Conservation (phyloP, 2,888 invertebrate species). For the Drosophila rubida region DNA sequence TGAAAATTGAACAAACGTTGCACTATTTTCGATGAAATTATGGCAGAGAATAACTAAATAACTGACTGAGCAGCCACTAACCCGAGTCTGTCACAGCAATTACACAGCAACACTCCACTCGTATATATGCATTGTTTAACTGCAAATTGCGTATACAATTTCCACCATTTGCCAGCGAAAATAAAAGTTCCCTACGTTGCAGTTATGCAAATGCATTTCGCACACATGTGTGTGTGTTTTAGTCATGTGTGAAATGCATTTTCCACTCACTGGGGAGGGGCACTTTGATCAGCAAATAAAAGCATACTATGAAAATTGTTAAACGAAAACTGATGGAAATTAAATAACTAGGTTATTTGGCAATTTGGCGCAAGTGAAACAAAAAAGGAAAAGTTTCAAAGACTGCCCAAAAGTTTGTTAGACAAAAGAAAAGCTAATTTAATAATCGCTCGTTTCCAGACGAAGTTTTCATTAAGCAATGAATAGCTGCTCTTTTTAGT, state of each 20-base stretch:
- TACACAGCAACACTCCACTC: not conserved
- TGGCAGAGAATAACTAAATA: conserved; percentile 9
- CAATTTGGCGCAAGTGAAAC: not conserved
- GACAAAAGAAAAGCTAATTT: conserved; percentile 28
- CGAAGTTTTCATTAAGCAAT: conserved; percentile 15
- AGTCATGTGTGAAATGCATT: conserved; percentile 12
- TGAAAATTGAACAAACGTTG: conserved; percentile 8
- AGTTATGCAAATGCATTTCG: conserved; percentile 61
- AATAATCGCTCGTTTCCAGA: conserved; percentile 24
- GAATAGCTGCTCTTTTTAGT: conserved; percentile 11
- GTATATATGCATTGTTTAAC: conserved; percentile 36
- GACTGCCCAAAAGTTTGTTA: conserved; percentile 8
- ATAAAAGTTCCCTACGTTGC: conserved; percentile 34
- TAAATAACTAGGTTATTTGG: not conserved
- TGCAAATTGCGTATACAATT: conserved; percentile 56
- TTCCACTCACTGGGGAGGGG: not conserved
- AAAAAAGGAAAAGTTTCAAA: conserved; percentile 13
- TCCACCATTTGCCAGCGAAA: conserved; percentile 29
- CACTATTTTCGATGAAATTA: conserved; percentile 26
- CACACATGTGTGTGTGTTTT: conserved; percentile 4
- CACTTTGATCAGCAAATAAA: not conserved
- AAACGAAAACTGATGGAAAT: conserved; percentile 3
- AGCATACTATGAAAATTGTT: not conserved
- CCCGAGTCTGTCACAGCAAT: not conserved
- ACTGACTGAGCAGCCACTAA: conserved; percentile 12